Evolutionary conservation across 2,797 vertebrate genomes (phyloP).

Genomic region (Typhlichthys subterraneus): DNA sequence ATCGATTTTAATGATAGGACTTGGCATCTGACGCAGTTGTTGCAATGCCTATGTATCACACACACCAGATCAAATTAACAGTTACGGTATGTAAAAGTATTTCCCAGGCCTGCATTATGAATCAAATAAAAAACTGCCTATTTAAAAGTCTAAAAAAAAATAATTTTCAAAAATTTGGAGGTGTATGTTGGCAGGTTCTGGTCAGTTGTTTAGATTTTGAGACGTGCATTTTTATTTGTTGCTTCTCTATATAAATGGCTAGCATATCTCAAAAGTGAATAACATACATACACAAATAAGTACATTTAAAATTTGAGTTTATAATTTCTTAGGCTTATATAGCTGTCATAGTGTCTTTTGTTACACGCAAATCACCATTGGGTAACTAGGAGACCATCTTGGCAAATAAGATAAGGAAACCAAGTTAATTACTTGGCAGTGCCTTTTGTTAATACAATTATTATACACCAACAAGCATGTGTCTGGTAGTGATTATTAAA

Average conservation of each 20-base stretch:
- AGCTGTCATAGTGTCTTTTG: too few relatives aligned
- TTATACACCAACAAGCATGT: slow-evolving; percentile 15
- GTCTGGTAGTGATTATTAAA: too few relatives aligned
- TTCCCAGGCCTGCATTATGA: not conserved
- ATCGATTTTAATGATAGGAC: slow-evolving; percentile 18
- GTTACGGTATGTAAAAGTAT: not conserved
- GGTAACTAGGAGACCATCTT: slow-evolving; percentile 25
- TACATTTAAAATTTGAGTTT: not conserved
- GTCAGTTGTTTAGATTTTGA: not conserved
- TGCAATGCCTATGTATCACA: slow-evolving; percentile 3
- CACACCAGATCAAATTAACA: slow-evolving; percentile 3
- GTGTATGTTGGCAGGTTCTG: not conserved
- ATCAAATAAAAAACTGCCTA: not conserved
- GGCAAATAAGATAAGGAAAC: slow-evolving; percentile 29
- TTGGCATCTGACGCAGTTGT: not conserved
- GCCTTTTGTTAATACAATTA: slow-evolving; percentile 24
- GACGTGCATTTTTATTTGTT: slow-evolving; percentile 6
- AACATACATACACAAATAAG: too few relatives aligned
- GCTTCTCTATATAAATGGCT: not conserved
- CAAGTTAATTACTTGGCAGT: slow-evolving; percentile 10
- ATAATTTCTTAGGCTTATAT: too few relatives aligned
- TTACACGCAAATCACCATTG: slow-evolving; percentile 18
- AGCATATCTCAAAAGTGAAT: not conserved
- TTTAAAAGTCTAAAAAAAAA: slow-evolving; percentile 1
- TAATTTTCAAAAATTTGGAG: not conserved